Conservation (phyloP, 2,888 invertebrate genomes). For the Oligia fasciuncula region DNA sequence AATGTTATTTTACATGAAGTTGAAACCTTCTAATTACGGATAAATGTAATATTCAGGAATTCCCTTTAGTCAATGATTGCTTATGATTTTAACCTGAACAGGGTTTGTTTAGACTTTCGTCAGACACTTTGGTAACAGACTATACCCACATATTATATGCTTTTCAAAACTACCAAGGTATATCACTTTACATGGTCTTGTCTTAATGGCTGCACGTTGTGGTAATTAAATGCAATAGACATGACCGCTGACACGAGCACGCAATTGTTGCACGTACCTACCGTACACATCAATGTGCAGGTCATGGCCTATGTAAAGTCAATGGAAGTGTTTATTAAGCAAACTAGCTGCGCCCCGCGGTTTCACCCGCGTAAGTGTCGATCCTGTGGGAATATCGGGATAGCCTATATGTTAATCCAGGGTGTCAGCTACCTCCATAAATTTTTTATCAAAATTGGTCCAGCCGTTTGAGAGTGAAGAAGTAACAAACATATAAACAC, state of each 20-base stretch:
- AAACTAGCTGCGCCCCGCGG: too few relatives aligned
- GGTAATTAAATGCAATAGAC: constrained; percentile 11
- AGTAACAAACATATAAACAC: too few relatives aligned
- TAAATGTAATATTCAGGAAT: not conserved
- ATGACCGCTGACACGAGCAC: constrained; percentile 29
- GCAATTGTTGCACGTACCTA: constrained; percentile 11
- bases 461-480: too few relatives aligned
- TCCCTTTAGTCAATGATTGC: not conserved
- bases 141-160: not conserved
- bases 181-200: not conserved
- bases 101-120: not conserved
- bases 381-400: too few relatives aligned
- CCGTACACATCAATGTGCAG: not conserved
- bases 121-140: not conserved
- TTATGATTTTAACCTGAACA: not conserved
- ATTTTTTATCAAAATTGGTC: too few relatives aligned
- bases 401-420: too few relatives aligned
- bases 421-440: too few relatives aligned
- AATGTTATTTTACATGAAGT: too few relatives aligned
- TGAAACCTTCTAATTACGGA: not conserved
- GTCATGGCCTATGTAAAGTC: not conserved
- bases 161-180: not conserved
- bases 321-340: not conserved
- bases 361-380: too few relatives aligned
- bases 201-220: not conserved